Percentiles rank a stretch among this genome's conserved stretches.
phyloP scores from a whole-genome alignment of 2,888 invertebrate species.

The Eulithis prunata region DNA sequence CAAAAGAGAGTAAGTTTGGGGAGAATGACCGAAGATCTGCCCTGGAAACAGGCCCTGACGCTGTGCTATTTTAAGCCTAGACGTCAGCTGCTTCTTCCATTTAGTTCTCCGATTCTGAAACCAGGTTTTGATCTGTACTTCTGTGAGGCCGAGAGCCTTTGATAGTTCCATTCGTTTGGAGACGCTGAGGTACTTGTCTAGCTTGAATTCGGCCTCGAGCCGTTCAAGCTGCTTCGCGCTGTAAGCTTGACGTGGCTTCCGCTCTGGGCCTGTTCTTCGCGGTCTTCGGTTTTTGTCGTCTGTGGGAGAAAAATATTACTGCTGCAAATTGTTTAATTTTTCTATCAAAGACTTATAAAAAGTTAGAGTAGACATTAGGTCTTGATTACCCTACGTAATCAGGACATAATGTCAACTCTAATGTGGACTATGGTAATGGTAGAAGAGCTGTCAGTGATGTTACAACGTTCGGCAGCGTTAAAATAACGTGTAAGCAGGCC shows the following conservation, averaged over 20 bases:
- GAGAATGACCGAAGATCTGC: constrained; percentile 86
- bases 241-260: constrained; percentile 98
- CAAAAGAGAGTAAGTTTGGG: constrained; percentile 86
- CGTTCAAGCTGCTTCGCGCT: constrained; percentile 96
- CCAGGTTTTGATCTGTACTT: constrained; percentile 98
- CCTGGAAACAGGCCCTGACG: constrained; percentile 91
- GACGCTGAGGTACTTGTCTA: constrained; percentile 98
- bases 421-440: too few species aligned
- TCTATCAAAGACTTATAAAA: too few species aligned
- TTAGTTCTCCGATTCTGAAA: constrained; percentile 98
- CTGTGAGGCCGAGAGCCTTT: constrained; percentile 93
- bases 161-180: constrained; percentile 97
- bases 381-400: too few species aligned
- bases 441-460: too few species aligned
- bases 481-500: too few species aligned
- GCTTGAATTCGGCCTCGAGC: constrained; percentile 96
- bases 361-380: too few species aligned
- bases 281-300: constrained; percentile 93
- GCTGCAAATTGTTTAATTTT: too few species aligned
- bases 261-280: constrained; percentile 93
- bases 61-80: constrained; percentile 94
- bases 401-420: too few species aligned
- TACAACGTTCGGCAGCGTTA: too few species aligned
- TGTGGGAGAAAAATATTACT: constrained; percentile 51
- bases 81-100: constrained; percentile 98